Percentiles rank a stretch among this genome's conserved stretches.
Conservation (phyloP, 2,888 invertebrate species). For the Dolichopus griseipennis region DNA sequence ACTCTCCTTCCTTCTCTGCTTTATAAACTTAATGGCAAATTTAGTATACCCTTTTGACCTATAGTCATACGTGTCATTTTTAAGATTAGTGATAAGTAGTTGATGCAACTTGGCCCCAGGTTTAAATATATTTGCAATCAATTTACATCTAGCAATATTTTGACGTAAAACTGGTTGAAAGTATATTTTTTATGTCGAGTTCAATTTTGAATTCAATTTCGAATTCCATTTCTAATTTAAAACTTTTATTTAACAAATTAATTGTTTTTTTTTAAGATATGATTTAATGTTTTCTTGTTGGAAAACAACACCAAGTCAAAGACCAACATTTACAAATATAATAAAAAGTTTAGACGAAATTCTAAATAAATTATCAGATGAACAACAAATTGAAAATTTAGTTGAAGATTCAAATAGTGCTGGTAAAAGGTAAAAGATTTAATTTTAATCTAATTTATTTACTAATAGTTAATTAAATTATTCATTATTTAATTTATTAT, state of each 20-base stretch:
- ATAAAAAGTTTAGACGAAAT: constrained; percentile 36
- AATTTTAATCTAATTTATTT: too few relatives aligned
- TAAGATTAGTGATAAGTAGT: too few relatives aligned
- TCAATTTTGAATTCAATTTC: neutral
- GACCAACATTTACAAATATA: constrained; percentile 64
- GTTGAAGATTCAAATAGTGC: constrained; percentile 15
- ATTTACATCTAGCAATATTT: too few relatives aligned
- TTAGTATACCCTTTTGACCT: too few relatives aligned
- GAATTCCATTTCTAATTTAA: neutral
- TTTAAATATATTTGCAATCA: too few relatives aligned
- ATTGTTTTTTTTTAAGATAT: constrained; percentile 50
- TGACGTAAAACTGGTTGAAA: too few relatives aligned
- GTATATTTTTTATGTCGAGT: too few relatives aligned
- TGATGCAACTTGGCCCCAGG: too few relatives aligned
- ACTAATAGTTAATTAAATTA: too few relatives aligned
- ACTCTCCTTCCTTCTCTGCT: too few relatives aligned
- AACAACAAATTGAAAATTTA: constrained; percentile 22
- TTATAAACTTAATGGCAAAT: too few relatives aligned
- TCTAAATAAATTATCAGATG: constrained; percentile 22
- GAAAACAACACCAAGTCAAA: constrained; percentile 55
- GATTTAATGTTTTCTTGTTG: constrained; percentile 69
- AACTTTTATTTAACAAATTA: constrained; percentile 15
- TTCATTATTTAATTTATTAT: neutral
- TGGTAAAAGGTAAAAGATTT: neutral
- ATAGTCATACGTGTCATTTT: too few relatives aligned